A percentile compares a stretch with the other conserved stretches of the same genome.
Conservation (phyloP, 2,797 vertebrate species). For the Microchirus variegatus region DNA sequence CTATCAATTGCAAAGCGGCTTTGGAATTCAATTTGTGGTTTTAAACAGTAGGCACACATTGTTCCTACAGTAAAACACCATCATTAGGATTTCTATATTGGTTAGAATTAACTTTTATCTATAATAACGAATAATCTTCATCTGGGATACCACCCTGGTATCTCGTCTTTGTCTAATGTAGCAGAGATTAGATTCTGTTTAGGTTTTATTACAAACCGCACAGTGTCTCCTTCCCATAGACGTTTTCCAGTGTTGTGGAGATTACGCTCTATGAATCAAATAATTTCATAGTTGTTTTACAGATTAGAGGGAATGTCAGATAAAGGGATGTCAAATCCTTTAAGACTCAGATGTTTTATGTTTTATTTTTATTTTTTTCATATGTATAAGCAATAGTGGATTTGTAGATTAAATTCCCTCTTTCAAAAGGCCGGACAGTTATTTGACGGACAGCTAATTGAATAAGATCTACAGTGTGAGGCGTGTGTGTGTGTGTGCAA, state of each 20-base stretch:
- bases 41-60: conserved; percentile 9
- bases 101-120: conserved; percentile 62
- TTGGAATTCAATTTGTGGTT: conserved; percentile 15
- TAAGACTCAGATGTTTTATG: conserved; percentile 17
- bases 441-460: conserved; percentile 4
- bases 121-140: conserved; percentile 69
- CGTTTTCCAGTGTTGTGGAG: conserved; percentile 30
- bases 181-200: conserved; percentile 70
- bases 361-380: too few species aligned
- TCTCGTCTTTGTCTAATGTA: conserved; percentile 65
- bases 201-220: conserved; percentile 57
- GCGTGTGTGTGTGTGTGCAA: too few species aligned
- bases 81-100: conserved; percentile 57
- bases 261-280: conserved; percentile 56
- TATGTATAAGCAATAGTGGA: neutral
- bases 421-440: neutral
- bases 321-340: conserved; percentile 36
- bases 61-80: neutral
- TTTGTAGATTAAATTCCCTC: conserved; percentile 1
- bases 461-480: neutral
- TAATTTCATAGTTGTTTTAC: conserved; percentile 41
- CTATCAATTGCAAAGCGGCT: neutral
- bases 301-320: conserved; percentile 37
- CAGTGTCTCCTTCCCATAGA: conserved; percentile 45
- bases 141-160: conserved; percentile 61